Evolutionary conservation across 2,113 vertebrate genomes (phyloP), one percentile per base, ranked within the genome.

Genomic region (Gymnorhina tibicen): DNA sequence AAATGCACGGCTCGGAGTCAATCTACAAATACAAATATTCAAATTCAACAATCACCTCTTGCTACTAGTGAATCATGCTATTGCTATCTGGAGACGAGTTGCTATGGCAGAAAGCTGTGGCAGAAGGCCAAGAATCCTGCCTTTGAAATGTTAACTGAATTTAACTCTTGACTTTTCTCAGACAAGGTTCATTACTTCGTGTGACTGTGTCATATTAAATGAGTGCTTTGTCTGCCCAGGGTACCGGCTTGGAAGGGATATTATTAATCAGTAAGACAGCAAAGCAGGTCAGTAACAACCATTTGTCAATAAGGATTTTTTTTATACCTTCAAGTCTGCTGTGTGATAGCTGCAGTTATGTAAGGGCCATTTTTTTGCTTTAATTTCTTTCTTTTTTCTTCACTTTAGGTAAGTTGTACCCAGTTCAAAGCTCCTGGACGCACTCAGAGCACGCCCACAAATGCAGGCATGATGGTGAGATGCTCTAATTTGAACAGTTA

Each of bases 101-200:
- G 95, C 96, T 94, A 89, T 89, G 91, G 93, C 50, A 95, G 92
- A 83, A 67, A 93, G 88, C 91, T 63, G 76, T 90, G 94, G 95
- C 93, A 96, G 78, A 56, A 60, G 72, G 82, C 75, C 96, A 96
- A 74, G 91, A 89, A 94, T 90, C 49, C 76, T 4, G 59, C 70
- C 74, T 96, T 83, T 72, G 91, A 95, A 93, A 83, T 53, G 88
- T 87, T 91, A 85, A 84, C 92, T 49, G 86, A 92, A 77, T 95
- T 93, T 96, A 93, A 94, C 95, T 94, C 92, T 80, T 96, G 95
- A 73, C 87, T 95, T 73, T 81, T 89, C 66, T 62, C 80, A 82
- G 77, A 42, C 84, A 87, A 91, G 79, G 90, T 92, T 92, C 91
- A 83, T 91, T 87, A 92, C 47, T 91, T 88, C 0, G 5, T 70